Conservation (phyloP, 2,888 invertebrate species). For the Rhogogaster chlorosoma region DNA sequence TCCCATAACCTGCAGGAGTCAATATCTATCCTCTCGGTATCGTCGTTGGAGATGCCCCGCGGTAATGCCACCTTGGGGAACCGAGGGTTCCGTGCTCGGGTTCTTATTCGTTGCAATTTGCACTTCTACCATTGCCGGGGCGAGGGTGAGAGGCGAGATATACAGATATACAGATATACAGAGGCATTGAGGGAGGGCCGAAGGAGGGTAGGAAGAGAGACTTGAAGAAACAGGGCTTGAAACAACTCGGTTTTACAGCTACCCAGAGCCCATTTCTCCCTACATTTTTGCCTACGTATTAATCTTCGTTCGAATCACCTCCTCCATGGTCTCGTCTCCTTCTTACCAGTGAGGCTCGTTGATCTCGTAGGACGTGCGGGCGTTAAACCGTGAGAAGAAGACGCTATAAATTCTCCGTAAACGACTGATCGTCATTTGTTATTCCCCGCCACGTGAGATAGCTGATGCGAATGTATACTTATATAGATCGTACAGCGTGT, state of each 20-base stretch:
- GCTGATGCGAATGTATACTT: too few species aligned
- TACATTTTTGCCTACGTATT: slow-evolving; percentile 25
- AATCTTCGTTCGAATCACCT: slow-evolving; percentile 40
- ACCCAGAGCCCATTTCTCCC: slow-evolving; percentile 20
- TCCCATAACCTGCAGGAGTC: slow-evolving; percentile 44
- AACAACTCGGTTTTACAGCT: slow-evolving; percentile 37
- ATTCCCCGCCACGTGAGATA: not conserved
- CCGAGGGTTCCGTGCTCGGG: slow-evolving; percentile 35
- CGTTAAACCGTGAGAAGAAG: slow-evolving; percentile 9
- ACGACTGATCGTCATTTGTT: slow-evolving; percentile 33
- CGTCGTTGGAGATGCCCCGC: slow-evolving; percentile 9
- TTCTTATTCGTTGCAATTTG: slow-evolving; percentile 60
- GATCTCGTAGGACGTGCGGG: not conserved
- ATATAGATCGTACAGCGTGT: too few species aligned
- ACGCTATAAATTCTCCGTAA: slow-evolving; percentile 18
- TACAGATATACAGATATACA: not conserved
- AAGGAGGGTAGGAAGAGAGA: not conserved
- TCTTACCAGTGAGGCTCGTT: not conserved
- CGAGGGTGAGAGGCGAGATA: slow-evolving; percentile 3
- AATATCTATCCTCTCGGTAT: slow-evolving; percentile 20
- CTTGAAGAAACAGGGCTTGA: not conserved
- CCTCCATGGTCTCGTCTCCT: not conserved
- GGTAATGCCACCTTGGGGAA: slow-evolving; percentile 61
- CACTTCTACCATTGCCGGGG: slow-evolving; percentile 49
- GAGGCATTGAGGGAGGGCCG: not conserved